Conservation (phyloP, 1,140 invertebrate species). For the Antheraea pernyi region DNA sequence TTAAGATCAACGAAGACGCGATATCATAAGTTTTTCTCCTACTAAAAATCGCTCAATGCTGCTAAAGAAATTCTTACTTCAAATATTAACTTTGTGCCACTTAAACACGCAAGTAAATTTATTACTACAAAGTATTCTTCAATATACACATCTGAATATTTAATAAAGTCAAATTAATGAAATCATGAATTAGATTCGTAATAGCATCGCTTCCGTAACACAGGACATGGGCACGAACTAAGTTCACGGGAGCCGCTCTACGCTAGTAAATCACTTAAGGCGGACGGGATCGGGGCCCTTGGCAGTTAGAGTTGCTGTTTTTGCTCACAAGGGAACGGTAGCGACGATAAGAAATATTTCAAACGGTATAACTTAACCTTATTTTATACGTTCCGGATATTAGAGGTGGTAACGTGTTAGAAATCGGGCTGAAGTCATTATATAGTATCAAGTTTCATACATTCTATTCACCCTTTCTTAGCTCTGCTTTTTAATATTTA, state of each 20-base stretch:
- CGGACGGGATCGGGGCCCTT: conserved; percentile 37
- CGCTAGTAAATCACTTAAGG: conserved; percentile 70
- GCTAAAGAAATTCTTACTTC: too few relatives aligned
- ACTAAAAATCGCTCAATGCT: too few relatives aligned
- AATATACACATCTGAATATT: too few relatives aligned
- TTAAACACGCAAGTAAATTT: too few relatives aligned
- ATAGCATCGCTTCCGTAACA: not conserved
- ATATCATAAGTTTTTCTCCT: too few relatives aligned
- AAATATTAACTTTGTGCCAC: too few relatives aligned
- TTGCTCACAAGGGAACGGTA: conserved; percentile 49
- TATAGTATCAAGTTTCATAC: not conserved
- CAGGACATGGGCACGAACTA: not conserved
- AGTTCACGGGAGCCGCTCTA: conserved; percentile 36
- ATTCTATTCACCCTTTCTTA: too few relatives aligned
- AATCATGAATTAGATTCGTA: too few relatives aligned
- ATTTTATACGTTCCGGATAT: conserved; percentile 22
- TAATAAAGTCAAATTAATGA: too few relatives aligned
- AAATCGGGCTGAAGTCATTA: not conserved
- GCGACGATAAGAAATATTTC: conserved; percentile 55
- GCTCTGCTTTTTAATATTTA: too few relatives aligned
- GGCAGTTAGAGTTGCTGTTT: conserved; percentile 60
- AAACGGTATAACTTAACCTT: conserved; percentile 36
- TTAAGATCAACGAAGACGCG: too few relatives aligned
- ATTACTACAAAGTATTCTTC: too few relatives aligned
- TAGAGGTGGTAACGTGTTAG: conserved; percentile 11